These are phyloP conservation scores for Scyliorhinus canicula DNA, from an alignment of 2,797 vertebrate genomes.

Conservation along the genomic window DNA sequence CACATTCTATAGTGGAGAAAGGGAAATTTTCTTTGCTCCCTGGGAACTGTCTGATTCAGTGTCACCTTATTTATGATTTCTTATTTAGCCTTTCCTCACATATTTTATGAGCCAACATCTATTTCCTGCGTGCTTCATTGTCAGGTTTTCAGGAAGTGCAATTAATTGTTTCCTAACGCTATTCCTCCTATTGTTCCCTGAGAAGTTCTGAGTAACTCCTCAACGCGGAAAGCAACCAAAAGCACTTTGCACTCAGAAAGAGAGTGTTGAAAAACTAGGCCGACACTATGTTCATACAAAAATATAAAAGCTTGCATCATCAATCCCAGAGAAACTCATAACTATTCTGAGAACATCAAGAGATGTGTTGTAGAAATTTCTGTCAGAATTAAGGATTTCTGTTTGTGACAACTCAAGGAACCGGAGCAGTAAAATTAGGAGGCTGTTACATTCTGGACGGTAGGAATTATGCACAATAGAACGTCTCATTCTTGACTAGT, in stretches of 20 bases:
- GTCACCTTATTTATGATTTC: conserved; percentile 9
- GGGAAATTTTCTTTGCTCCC: background rate
- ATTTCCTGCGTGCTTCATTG: background rate
- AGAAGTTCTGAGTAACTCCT: background rate
- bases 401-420: background rate
- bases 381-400: background rate
- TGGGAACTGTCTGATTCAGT: background rate
- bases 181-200: background rate
- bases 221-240: no score
- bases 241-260: background rate
- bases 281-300: background rate
- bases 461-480: no score
- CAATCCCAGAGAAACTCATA: background rate
- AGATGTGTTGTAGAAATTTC: background rate
- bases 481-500: no score
- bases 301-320: background rate
- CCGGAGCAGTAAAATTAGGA: background rate
- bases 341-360: background rate
- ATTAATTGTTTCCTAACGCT: background rate
- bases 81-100: background rate
- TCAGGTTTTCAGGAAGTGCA: background rate
- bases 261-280: background rate
- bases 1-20: background rate
- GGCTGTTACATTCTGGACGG: no score
- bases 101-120: background rate